These are phyloP conservation scores for Drusus annulatus DNA, from an alignment of 1,140 invertebrate species.

Conservation along the genomic window DNA sequence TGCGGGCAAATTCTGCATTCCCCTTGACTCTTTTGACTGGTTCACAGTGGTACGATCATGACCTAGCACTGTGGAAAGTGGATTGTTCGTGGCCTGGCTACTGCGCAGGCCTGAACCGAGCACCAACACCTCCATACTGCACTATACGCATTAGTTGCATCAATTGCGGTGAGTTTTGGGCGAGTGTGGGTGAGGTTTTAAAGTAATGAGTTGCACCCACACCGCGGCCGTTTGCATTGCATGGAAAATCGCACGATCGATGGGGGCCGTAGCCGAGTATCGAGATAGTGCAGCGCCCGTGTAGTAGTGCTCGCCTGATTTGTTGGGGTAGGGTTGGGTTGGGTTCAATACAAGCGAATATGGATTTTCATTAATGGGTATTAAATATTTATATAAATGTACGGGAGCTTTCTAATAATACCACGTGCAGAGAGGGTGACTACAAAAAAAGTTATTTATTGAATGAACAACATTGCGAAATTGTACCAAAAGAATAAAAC, in stretches of 20 bases:
- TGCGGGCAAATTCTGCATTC: slow-evolving; percentile 3
- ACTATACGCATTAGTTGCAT: not conserved
- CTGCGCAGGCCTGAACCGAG: slow-evolving; percentile 15
- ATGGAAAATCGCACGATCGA: slow-evolving; percentile 23
- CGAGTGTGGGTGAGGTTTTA: not conserved
- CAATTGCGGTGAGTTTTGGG: not conserved
- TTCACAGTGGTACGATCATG: slow-evolving; percentile 46
- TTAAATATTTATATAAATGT: no score
- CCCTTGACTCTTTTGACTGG: slow-evolving; percentile 27
- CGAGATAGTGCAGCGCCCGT: not conserved
- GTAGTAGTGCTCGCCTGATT: not conserved
- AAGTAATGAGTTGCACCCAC: slow-evolving; percentile 28
- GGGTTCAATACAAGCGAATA: no score
- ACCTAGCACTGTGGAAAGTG: slow-evolving; percentile 45
- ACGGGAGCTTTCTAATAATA: no score
- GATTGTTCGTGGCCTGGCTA: slow-evolving; percentile 30
- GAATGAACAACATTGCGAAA: no score
- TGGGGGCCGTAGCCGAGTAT: not conserved
- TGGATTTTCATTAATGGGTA: no score
- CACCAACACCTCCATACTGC: not conserved
- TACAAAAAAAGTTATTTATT: no score
- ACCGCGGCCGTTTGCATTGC: not conserved
- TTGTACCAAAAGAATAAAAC: no score
- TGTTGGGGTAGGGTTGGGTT: no score
- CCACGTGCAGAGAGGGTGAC: no score